These are phyloP conservation scores for Petrophora chlorosata DNA, from an alignment of 2,888 invertebrate species.

Conservation along the genomic window DNA sequence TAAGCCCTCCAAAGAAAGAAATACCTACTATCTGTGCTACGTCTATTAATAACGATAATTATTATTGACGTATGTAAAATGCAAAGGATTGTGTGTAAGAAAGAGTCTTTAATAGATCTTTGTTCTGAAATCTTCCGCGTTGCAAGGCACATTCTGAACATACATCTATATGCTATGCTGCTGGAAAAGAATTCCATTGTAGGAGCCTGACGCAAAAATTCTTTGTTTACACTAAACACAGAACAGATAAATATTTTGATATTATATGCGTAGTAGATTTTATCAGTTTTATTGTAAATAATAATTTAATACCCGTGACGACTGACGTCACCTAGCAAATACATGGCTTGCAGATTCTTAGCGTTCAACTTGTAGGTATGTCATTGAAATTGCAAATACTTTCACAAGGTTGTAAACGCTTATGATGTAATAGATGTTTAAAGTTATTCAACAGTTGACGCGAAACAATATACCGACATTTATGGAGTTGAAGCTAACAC, in stretches of 20 bases:
- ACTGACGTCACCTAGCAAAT: no score
- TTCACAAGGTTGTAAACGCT: not conserved
- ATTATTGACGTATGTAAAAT: no score
- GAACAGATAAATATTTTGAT: constrained; percentile 7
- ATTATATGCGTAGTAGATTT: not conserved
- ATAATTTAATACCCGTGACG: not conserved
- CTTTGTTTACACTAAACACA: constrained; percentile 7
- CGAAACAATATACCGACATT: no score
- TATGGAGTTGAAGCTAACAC: no score
- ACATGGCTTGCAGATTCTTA: not conserved
- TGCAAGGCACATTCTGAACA: not conserved
- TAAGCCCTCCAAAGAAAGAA: no score
- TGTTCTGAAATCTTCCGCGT: constrained; percentile 23
- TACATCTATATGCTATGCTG: not conserved
- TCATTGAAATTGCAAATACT: not conserved
- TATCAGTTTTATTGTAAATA: constrained; percentile 4
- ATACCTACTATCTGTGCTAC: no score
- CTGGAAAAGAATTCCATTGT: constrained; percentile 6
- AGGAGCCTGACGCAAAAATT: not conserved
- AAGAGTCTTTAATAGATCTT: no score
- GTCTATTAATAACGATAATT: no score
- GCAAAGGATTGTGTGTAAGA: no score
- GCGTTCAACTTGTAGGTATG: not conserved
- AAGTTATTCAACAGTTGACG: not conserved
- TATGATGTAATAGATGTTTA: not conserved